These are phyloP conservation scores for Drosophila busckii DNA, from an alignment of 1,140 invertebrate genomes.

Conservation along the genomic window DNA sequence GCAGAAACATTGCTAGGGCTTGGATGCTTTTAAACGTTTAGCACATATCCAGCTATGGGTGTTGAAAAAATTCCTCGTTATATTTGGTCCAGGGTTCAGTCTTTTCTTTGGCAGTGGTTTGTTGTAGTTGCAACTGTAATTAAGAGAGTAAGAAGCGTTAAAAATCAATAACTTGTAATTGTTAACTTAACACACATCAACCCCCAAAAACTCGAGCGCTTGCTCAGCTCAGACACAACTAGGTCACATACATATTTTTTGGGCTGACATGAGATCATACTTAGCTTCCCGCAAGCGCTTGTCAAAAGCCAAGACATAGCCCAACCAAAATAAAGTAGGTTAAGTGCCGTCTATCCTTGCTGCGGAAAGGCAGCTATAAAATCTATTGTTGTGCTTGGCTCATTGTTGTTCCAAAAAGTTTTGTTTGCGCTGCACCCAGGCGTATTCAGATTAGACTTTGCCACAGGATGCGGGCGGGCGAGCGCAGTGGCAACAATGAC, in stretches of 20 bases:
- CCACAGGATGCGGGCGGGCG: constrained; percentile 17
- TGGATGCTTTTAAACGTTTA: constrained; percentile 24
- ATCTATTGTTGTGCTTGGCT: constrained; percentile 32
- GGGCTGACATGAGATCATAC: constrained; percentile 59
- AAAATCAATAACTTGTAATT: constrained; percentile 71
- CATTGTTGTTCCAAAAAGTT: constrained; percentile 15
- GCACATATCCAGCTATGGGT: constrained; percentile 41
- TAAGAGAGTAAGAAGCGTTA: constrained; percentile 27
- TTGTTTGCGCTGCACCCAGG: constrained; percentile 18
- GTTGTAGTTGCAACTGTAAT: constrained; percentile 49
- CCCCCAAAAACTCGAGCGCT: background rate
- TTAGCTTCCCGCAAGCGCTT: constrained; percentile 25
- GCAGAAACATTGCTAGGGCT: constrained; percentile 66
- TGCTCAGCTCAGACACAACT: constrained; percentile 45
- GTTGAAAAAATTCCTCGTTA: constrained; percentile 3
- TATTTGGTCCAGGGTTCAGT: constrained; percentile 60
- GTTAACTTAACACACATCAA: constrained; percentile 23
- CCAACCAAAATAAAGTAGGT: constrained; percentile 59
- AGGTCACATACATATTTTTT: constrained; percentile 33
- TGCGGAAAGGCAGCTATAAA: too few relatives aligned
- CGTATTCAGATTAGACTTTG: constrained; percentile 24
- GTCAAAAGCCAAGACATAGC: constrained; percentile 48
- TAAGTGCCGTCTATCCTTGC: constrained; percentile 48
- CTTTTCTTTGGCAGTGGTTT: constrained; percentile 61
- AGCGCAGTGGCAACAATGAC: background rate